Evolutionary conservation across 1,140 invertebrate genomes (phyloP).

Genomic region (Sitobion miscanthi): DNA sequence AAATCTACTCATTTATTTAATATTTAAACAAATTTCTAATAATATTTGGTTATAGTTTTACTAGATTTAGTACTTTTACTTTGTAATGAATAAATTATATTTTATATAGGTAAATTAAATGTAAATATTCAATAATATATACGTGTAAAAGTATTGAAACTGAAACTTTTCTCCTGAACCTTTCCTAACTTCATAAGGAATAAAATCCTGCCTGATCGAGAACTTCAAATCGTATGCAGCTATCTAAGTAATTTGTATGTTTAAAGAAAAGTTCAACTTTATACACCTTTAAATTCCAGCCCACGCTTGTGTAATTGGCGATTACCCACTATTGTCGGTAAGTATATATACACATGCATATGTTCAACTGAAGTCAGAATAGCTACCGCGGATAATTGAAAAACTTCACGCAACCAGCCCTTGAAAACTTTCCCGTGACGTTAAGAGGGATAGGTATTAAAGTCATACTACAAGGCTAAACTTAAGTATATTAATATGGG

Average conservation of each 20-base stretch:
- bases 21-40: background rate
- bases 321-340: background rate
- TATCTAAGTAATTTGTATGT: background rate
- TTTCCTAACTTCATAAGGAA: background rate
- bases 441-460: background rate
- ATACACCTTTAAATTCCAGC: background rate
- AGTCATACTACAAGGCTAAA: background rate
- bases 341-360: background rate
- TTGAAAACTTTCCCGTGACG: constrained; percentile 8
- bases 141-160: background rate
- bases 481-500: background rate
- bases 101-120: background rate
- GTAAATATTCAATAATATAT: background rate
- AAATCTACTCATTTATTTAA: background rate
- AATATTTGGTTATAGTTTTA: background rate
- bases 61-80: background rate
- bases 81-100: background rate
- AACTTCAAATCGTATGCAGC: background rate
- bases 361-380: background rate
- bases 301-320: background rate
- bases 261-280: background rate
- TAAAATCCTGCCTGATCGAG: background rate
- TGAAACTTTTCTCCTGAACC: background rate
- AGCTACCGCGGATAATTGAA: background rate
- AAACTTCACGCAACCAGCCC: background rate